Evolutionary conservation across 2,888 invertebrate species (phyloP).

Genomic region (Andrena fulva): DNA sequence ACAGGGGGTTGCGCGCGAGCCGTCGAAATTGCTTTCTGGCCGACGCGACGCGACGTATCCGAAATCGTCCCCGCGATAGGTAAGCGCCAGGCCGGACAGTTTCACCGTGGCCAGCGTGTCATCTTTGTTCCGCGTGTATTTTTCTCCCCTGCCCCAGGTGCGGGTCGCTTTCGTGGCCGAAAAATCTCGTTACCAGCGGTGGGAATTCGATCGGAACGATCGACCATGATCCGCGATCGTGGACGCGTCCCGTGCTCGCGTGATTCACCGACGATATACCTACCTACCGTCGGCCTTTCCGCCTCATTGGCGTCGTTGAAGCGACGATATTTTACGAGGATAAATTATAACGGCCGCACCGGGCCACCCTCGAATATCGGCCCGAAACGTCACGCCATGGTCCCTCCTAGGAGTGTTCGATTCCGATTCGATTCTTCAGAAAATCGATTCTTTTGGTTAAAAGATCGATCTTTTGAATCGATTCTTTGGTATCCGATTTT

Average conservation of each 20-base stretch:
- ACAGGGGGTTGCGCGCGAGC: slow-evolving; percentile 58
- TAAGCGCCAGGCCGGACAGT: slow-evolving; percentile 30
- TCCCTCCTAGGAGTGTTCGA: no score
- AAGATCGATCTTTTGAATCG: no score
- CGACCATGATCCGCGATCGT: slow-evolving; percentile 17
- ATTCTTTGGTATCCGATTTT: no score
- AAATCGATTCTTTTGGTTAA: no score
- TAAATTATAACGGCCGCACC: slow-evolving; percentile 79
- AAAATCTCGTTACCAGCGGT: not conserved
- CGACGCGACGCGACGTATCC: slow-evolving; percentile 58
- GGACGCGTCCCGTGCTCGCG: slow-evolving; percentile 49
- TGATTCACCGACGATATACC: slow-evolving; percentile 59
- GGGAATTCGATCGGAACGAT: slow-evolving; percentile 52
- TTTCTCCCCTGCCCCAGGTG: not conserved
- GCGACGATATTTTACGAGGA: slow-evolving; percentile 78
- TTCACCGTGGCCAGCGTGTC: slow-evolving; percentile 30
- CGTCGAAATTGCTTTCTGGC: slow-evolving; percentile 76
- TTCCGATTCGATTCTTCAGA: no score
- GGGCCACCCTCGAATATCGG: slow-evolving; percentile 59
- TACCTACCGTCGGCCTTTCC: slow-evolving; percentile 60
- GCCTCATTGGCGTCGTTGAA: slow-evolving; percentile 68
- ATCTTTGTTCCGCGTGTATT: slow-evolving; percentile 47
- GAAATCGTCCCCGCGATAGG: slow-evolving; percentile 60
- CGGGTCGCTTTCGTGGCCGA: slow-evolving; percentile 31
- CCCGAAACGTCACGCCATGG: slow-evolving; percentile 12